phyloP scores from a whole-genome alignment of 1,140 invertebrate species.

The Phymorhynchus buccinoides region DNA sequence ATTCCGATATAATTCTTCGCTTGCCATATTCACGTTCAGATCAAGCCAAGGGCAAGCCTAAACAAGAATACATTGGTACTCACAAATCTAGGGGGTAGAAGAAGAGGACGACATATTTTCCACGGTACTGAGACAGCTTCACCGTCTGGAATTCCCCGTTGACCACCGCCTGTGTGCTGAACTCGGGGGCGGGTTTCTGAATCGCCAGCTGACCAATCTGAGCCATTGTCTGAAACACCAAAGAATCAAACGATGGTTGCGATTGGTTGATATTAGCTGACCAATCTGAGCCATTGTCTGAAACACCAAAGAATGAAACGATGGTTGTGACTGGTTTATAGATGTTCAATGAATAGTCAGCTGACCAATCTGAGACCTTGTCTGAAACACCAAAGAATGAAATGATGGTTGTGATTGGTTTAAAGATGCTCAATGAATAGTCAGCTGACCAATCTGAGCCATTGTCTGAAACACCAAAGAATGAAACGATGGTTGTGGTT shows the following conservation, averaged over 20 bases:
- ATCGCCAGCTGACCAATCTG: slow-evolving; percentile 48
- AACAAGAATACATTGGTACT: slow-evolving; percentile 73
- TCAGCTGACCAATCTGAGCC: slow-evolving; percentile 45
- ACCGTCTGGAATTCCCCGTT: slow-evolving; percentile 94
- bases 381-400: too few relatives aligned
- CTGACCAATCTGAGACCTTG: slow-evolving; percentile 38
- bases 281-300: slow-evolving; percentile 41
- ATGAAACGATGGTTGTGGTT: too few relatives aligned
- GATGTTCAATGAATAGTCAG: too few relatives aligned
- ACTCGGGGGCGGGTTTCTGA: slow-evolving; percentile 88
- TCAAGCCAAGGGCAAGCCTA: not conserved
- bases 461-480: slow-evolving; percentile 32
- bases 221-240: slow-evolving; percentile 36
- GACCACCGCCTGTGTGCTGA: slow-evolving; percentile 90
- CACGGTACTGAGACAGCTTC: slow-evolving; percentile 88
- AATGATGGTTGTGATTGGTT: too few relatives aligned
- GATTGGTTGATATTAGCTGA: too few relatives aligned
- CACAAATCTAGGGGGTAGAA: slow-evolving; percentile 98
- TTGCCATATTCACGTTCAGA: too few relatives aligned
- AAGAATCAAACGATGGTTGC: too few relatives aligned
- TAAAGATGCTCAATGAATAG: too few relatives aligned
- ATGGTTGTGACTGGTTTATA: too few relatives aligned
- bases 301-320: too few relatives aligned
- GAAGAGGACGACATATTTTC: slow-evolving; percentile 96
- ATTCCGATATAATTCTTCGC: too few relatives aligned